Evolutionary conservation across 2,113 vertebrate species (phyloP).

Genomic region (Sula dactylatra): DNA sequence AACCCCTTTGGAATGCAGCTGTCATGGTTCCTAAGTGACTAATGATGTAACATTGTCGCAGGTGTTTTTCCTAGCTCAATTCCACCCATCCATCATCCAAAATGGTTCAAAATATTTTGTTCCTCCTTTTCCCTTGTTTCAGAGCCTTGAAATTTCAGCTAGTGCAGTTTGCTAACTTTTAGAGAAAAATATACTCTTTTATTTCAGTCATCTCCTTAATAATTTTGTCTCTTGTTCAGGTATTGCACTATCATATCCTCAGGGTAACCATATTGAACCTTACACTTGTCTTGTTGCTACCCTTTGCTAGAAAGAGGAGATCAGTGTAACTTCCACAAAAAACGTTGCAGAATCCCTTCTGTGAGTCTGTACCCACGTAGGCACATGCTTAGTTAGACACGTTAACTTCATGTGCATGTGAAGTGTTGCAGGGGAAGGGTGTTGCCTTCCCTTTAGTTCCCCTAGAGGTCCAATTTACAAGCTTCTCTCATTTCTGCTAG

Average conservation of each 20-base stretch:
- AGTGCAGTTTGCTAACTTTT: neutral
- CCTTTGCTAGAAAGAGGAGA: neutral
- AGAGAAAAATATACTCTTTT: neutral
- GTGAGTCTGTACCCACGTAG: neutral
- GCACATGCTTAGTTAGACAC: neutral
- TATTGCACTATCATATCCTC: neutral
- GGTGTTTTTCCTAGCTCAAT: slow-evolving; percentile 20
- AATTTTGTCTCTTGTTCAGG: neutral
- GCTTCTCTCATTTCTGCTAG: neutral
- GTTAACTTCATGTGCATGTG: neutral
- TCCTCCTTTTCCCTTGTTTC: neutral
- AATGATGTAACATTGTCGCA: neutral
- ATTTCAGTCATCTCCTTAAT: neutral
- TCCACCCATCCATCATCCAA: neutral
- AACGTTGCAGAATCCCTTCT: neutral
- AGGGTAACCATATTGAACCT: neutral
- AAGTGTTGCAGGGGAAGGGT: neutral
- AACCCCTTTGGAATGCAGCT: slow-evolving; percentile 29
- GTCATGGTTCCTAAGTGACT: slow-evolving; percentile 39
- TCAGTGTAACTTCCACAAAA: neutral
- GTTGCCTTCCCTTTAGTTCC: neutral
- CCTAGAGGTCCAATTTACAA: neutral
- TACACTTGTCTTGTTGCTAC: neutral
- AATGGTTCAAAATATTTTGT: neutral
- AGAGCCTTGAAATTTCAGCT: neutral